A percentile compares a stretch with the other conserved stretches of the same genome.
These are phyloP conservation scores for Squalus acanthias DNA, from an alignment of 2,797 vertebrate species.

Conservation along the genomic window DNA sequence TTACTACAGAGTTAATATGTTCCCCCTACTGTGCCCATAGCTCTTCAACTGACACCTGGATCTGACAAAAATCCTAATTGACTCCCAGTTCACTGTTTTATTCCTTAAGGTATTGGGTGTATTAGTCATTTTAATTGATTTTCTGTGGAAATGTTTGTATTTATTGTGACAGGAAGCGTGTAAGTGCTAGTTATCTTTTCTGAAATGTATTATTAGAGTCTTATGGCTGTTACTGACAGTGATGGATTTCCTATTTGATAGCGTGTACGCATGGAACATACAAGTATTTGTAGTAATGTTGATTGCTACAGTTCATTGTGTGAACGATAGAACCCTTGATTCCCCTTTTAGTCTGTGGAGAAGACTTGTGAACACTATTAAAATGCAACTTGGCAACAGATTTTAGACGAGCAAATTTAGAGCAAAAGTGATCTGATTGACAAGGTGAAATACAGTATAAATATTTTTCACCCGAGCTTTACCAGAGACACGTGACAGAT, in stretches of 20 bases:
- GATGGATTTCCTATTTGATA: not conserved
- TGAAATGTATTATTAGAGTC: conserved; percentile 20
- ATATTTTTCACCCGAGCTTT: not conserved
- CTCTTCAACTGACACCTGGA: conserved; percentile 25
- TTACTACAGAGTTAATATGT: not conserved
- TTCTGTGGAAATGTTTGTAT: conserved; percentile 22
- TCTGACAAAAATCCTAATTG: conserved; percentile 3
- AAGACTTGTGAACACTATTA: not conserved
- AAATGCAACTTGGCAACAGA: not conserved
- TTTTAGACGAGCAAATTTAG: not conserved
- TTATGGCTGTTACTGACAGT: not conserved
- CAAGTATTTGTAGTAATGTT: not conserved
- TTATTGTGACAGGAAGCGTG: conserved; percentile 1
- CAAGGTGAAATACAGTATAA: not conserved
- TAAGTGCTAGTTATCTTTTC: not conserved
- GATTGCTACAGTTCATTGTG: not conserved
- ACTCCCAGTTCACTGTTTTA: conserved; percentile 18
- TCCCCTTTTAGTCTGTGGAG: not conserved
- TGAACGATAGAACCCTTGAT: not conserved
- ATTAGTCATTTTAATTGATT: conserved; percentile 33
- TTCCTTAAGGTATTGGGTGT: conserved; percentile 15
- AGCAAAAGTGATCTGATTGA: not conserved
- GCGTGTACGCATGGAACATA: not conserved
- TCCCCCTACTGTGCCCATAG: conserved; percentile 23
- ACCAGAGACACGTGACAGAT: not conserved